Evolutionary conservation across 1,140 invertebrate species (phyloP).

Genomic region (Apis dorsata): DNA sequence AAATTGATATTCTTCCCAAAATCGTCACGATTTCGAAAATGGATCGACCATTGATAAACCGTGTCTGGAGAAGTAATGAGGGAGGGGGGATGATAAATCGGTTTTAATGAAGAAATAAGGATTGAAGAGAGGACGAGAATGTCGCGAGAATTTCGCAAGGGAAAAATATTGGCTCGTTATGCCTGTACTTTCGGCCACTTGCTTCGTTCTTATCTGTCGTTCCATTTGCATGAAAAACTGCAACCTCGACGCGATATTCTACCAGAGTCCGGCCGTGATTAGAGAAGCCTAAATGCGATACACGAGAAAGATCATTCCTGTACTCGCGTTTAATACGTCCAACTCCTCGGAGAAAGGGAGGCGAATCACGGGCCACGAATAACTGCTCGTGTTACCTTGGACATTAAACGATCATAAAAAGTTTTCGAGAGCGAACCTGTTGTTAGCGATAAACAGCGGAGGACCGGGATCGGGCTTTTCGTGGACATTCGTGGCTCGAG

Average conservation of each 20-base stretch:
- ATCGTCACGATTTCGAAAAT: too few species aligned
- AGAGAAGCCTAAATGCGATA: conserved; percentile 2
- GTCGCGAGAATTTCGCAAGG: conserved; percentile 23
- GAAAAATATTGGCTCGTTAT: conserved; percentile 48
- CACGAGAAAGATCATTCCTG: neutral
- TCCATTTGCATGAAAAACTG: conserved; percentile 49
- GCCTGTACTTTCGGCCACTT: conserved; percentile 36
- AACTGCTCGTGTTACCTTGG: conserved; percentile 24
- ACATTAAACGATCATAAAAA: conserved; percentile 36
- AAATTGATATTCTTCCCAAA: neutral
- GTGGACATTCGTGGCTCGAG: neutral
- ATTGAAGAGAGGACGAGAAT: neutral
- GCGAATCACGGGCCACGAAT: neutral
- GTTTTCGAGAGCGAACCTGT: neutral
- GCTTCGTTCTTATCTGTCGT: conserved; percentile 44
- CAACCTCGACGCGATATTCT: conserved; percentile 19
- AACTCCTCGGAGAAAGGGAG: neutral
- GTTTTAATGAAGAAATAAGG: conserved; percentile 13
- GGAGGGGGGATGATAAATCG: conserved; percentile 29
- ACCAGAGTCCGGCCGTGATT: conserved; percentile 16
- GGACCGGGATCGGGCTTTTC: too few species aligned
- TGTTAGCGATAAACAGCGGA: conserved; percentile 19
- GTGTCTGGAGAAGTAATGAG: conserved; percentile 5
- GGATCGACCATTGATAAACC: conserved; percentile 7
- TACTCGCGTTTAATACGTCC: neutral